phyloP scores from a whole-genome alignment of 2,888 invertebrate genomes.

The Lissonota sp. region DNA sequence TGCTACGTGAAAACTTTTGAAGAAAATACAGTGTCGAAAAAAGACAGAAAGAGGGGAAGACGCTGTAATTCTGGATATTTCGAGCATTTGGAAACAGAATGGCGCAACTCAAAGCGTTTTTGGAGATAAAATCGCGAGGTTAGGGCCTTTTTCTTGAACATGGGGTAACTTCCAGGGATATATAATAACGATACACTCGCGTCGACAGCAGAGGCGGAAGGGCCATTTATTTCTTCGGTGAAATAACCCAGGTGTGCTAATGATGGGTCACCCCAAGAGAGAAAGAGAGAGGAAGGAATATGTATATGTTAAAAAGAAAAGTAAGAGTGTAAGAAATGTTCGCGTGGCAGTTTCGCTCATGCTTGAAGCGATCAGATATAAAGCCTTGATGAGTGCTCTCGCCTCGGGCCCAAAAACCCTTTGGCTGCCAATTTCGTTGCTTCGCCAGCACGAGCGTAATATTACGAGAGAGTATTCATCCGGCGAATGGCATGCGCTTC shows the following conservation, averaged over 20 bases:
- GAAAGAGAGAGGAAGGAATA: background rate
- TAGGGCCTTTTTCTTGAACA: background rate
- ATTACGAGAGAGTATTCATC: background rate
- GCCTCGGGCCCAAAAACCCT: constrained; percentile 19
- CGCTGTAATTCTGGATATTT: no score
- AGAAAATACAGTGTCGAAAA: background rate
- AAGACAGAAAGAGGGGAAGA: no score
- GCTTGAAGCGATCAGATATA: constrained; percentile 22
- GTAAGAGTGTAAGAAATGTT: constrained; percentile 11
- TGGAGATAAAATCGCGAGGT: no score
- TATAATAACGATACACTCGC: constrained; percentile 19
- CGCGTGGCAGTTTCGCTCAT: constrained; percentile 38
- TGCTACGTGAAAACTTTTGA: constrained; percentile 6
- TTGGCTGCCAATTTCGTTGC: background rate
- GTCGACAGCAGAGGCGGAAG: constrained; percentile 36
- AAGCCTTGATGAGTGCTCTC: constrained; percentile 21
- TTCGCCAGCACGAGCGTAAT: constrained; percentile 19
- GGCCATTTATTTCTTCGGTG: constrained; percentile 30
- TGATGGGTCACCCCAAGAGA: constrained; percentile 16
- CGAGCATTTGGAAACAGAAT: no score
- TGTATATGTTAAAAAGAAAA: background rate
- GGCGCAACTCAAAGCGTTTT: no score
- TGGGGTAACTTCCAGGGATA: background rate
- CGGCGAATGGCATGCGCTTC: background rate
- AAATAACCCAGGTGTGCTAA: constrained; percentile 45